Conservation (phyloP, 2,113 vertebrate species). For the Helogale parvula region DNA sequence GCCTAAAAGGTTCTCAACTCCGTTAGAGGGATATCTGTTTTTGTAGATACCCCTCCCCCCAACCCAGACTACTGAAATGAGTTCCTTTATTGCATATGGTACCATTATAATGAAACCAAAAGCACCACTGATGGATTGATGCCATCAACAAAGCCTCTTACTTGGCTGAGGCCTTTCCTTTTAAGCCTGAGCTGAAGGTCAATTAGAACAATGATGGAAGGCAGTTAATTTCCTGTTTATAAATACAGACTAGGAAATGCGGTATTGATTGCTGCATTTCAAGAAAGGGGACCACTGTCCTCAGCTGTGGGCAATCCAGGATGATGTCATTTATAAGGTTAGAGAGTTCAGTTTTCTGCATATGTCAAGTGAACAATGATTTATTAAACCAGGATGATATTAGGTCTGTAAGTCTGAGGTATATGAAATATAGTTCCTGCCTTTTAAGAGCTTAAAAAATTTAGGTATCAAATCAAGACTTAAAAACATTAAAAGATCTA, state of each 20-base stretch:
- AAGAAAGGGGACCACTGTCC: not conserved
- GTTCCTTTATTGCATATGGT: slow-evolving; percentile 33
- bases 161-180: slow-evolving; percentile 52
- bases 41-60: not conserved
- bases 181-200: slow-evolving; percentile 57
- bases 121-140: slow-evolving; percentile 50
- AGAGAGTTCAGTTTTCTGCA: not conserved
- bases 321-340: slow-evolving; percentile 51
- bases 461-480: slow-evolving; percentile 21
- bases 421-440: not conserved
- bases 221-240: slow-evolving; percentile 70
- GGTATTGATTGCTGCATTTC: slow-evolving; percentile 55
- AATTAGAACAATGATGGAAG: slow-evolving; percentile 62
- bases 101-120: slow-evolving; percentile 46
- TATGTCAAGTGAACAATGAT: slow-evolving; percentile 31
- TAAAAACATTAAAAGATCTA: slow-evolving; percentile 12
- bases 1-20: not conserved
- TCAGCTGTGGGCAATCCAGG: not conserved
- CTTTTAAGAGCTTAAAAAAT: not conserved
- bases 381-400: not conserved
- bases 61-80: slow-evolving; percentile 1
- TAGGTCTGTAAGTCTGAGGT: slow-evolving; percentile 28
- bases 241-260: slow-evolving; percentile 53
- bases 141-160: slow-evolving; percentile 8
- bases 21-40: not conserved